Conservation (phyloP, 2,113 vertebrate species). For the Furnarius figulus region DNA sequence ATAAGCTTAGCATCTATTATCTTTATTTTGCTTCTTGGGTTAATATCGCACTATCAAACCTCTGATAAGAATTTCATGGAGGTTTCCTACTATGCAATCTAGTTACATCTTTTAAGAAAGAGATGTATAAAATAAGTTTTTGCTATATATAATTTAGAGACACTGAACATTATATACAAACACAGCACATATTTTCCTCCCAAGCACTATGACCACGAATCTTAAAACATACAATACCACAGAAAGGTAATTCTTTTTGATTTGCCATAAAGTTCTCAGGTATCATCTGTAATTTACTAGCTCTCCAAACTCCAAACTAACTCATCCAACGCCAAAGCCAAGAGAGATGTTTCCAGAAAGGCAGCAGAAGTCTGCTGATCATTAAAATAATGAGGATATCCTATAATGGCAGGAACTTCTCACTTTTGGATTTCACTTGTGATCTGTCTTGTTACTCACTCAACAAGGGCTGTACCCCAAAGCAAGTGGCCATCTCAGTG, state of each 20-base stretch:
- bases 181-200: not conserved
- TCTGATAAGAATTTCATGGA: not conserved
- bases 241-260: not conserved
- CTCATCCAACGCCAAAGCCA: not conserved
- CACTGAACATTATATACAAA: not conserved
- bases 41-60: not conserved
- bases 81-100: not conserved
- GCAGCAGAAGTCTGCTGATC: not conserved
- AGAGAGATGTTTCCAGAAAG: not conserved
- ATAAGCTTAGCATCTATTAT: not conserved
- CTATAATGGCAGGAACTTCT: not conserved
- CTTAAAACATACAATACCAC: not conserved
- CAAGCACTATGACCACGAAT: not conserved
- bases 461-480: not conserved
- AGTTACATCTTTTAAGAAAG: not conserved
- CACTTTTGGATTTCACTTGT: not conserved
- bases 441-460: not conserved
- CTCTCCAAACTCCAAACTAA: not conserved
- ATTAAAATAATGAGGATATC: not conserved
- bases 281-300: not conserved
- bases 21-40: not conserved
- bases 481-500: not conserved
- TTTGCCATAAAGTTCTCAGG: not conserved
- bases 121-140: not conserved
- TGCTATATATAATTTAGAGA: not conserved